Base-by-base conservation (phyloP, 2,888 invertebrate genomes). In the Dinocampus coccinellae region DNA sequence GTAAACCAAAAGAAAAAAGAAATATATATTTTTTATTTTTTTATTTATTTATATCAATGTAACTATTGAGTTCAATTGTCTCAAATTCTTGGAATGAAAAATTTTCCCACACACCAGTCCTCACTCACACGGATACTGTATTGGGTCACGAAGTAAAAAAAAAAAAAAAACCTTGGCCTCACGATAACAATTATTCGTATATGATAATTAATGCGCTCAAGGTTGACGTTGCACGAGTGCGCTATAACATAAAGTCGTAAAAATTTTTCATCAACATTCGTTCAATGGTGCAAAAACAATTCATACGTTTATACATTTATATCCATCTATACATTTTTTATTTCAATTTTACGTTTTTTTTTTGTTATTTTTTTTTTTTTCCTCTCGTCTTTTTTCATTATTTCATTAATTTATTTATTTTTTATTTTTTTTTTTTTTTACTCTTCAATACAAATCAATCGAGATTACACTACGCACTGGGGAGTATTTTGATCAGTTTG, bases 161-260 rank as follows among this genome's bases (percentile, higher is more conserved):
- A 55, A 55, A 3, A 58, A 22, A 36, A 22, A 24, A 47, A 57
- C 67, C 67, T 67, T 68, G 71, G 47, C 71, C 62, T 24, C 47
- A 42, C 67, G 58, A 68, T 72, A 72, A 72, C 67, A 72, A 72
- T 67, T 72, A 72, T 72, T 63, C 33, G 60, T 62, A 60, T 39
- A 47, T 66, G 57, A 47, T 68, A 67, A 72, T 72, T 72, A 34
- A 67, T 55, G 16, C 39, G 20, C 42, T 57, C 67, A 68, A 72
- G 67, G 67, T 58, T 26, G 42, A 47, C 33, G 42, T 16, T 34
- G 53, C 16, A 47, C 7, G 47, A 47, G 10, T 53, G 13, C 33
- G 34, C 57, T 39, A 29, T 24, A 39, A 53, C 16, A 26, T 34
- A 36, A 36, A 22, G 24, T 57, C 60, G 53, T 68, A 34, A 60